Evolutionary conservation across 37 sponge, comb jelly and placozoan genomes (phyloP).

Genomic region (Dysidea cf. avara): DNA sequence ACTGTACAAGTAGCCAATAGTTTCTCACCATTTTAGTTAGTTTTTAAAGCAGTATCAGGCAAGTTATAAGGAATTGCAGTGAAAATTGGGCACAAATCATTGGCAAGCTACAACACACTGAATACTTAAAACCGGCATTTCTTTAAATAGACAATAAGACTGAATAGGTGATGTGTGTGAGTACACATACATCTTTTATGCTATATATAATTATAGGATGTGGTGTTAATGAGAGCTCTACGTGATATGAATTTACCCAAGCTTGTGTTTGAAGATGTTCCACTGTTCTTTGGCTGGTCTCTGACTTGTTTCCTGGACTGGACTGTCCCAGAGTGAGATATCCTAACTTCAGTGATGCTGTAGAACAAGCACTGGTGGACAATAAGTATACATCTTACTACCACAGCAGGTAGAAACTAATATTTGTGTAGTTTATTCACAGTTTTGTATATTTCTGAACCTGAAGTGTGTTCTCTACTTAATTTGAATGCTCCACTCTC

Average conservation of each 20-base stretch:
- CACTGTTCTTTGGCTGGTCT: conserved; percentile 95
- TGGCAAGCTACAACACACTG: too few species aligned
- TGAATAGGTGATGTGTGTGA: too few species aligned
- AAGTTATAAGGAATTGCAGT: too few species aligned
- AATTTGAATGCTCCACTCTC: not conserved
- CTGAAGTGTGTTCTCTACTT: too few species aligned
- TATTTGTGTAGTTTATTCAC: too few species aligned
- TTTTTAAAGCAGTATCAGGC: too few species aligned
- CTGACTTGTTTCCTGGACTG: conserved; percentile 97
- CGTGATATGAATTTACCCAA: conserved; percentile 99
- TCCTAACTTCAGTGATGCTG: conserved; percentile 99
- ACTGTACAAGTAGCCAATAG: too few species aligned
- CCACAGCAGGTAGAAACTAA: conserved; percentile 76
- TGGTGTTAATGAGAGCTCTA: conserved; percentile 98
- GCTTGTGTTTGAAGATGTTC: conserved; percentile 99
- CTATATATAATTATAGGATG: conserved; percentile 66
- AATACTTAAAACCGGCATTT: too few species aligned
- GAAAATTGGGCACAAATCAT: too few species aligned
- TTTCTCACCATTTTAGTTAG: too few species aligned
- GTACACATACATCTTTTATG: not conserved
- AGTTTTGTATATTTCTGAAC: too few species aligned
- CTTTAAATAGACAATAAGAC: too few species aligned
- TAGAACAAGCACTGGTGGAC: conserved; percentile 80
- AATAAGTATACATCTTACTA: conserved; percentile 79
- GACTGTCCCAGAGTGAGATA: conserved; percentile 99